A percentile compares a stretch with the other conserved stretches of the same genome.
Conservation (phyloP, 2,113 vertebrate species). For the Zosterops hypoxanthus region DNA sequence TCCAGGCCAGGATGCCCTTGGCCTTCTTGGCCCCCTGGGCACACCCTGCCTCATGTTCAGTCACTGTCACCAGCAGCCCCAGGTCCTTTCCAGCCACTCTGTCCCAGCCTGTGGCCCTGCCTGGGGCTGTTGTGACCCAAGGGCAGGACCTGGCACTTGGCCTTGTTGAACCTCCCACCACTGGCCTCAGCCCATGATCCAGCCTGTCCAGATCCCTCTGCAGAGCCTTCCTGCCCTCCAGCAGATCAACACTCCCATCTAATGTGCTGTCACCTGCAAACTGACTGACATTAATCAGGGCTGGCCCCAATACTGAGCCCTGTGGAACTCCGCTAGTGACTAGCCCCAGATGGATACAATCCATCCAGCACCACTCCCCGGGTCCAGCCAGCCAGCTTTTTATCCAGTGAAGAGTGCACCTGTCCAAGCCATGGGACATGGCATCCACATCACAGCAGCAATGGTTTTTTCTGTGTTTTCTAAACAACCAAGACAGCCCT, state of each 20-base stretch:
- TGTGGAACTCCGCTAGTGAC: not conserved
- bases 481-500: not conserved
- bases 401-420: not conserved
- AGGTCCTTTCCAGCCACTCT: not conserved
- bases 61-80: not conserved
- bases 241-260: not conserved
- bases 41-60: not conserved
- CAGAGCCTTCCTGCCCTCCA: not conserved
- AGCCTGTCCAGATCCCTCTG: not conserved
- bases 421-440: not conserved
- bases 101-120: not conserved
- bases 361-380: not conserved
- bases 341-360: not conserved
- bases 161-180: not conserved
- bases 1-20: not conserved
- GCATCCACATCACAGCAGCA: not conserved
- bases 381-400: not conserved
- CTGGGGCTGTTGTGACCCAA: not conserved
- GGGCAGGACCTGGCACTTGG: fast-evolving
- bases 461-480: not conserved
- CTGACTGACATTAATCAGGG: not conserved
- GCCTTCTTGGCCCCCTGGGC: not conserved
- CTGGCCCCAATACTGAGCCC: not conserved
- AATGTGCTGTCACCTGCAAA: not conserved
- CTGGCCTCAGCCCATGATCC: not conserved